Percentiles rank a stretch among this genome's conserved stretches.
Conservation (phyloP, 1,140 invertebrate genomes). For the Drosophila micromelanica region DNA sequence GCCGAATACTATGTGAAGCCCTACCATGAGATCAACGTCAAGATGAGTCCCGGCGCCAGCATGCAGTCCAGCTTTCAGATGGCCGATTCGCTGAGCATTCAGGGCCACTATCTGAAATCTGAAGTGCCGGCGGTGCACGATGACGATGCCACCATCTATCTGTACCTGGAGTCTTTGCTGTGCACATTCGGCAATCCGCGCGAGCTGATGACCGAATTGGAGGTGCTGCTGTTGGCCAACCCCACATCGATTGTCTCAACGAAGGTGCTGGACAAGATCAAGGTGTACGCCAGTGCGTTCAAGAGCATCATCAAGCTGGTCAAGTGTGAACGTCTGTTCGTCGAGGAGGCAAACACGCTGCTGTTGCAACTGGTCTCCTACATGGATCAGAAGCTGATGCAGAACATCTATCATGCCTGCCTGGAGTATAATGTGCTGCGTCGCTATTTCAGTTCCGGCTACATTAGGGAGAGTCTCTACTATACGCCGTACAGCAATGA, state of each 20-base stretch:
- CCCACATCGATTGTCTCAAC: constrained; percentile 42
- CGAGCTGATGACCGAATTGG: constrained; percentile 48
- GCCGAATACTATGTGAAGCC: constrained; percentile 57
- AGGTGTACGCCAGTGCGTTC: constrained; percentile 61
- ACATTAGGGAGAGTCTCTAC: constrained; percentile 23
- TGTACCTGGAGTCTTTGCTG: constrained; percentile 67
- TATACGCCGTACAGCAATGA: constrained; percentile 24
- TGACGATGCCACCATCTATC: constrained; percentile 50
- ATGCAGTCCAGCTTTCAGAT: constrained; percentile 35
- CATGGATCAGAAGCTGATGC: constrained; percentile 45
- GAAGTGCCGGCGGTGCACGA: constrained; percentile 32
- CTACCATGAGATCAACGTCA: constrained; percentile 53
- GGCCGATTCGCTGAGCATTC: constrained; percentile 51
- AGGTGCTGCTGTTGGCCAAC: constrained; percentile 62
- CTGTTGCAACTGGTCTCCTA: constrained; percentile 46
- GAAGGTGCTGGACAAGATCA: constrained; percentile 58
- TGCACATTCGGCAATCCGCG: constrained; percentile 48
- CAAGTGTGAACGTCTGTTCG: constrained; percentile 61
- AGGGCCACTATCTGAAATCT: constrained; percentile 61
- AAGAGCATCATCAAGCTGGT: constrained; percentile 62
- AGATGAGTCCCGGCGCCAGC: constrained; percentile 24
- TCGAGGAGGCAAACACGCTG: constrained; percentile 58
- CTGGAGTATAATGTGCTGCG: constrained; percentile 67
- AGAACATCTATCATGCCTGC: constrained; percentile 61
- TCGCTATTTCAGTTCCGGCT: constrained; percentile 59